A percentile compares a stretch with the other conserved stretches of the same genome.
phyloP scores from a whole-genome alignment of 2,888 invertebrate species.

The Limnephilus marmoratus region DNA sequence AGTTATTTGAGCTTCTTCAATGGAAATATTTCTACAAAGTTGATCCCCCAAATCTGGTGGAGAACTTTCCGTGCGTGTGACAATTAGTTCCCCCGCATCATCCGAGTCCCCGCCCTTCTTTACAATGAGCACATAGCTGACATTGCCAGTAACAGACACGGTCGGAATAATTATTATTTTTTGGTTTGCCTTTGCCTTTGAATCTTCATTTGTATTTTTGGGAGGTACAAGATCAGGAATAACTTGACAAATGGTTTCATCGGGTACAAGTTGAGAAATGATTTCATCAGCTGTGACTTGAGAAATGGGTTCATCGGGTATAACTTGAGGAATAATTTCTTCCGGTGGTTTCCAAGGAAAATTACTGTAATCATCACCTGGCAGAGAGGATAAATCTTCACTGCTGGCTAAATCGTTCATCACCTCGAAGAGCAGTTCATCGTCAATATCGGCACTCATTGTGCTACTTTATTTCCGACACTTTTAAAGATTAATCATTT shows the following conservation, averaged over 20 bases:
- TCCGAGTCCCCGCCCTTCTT: neutral
- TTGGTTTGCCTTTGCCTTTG: neutral
- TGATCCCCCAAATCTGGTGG: neutral
- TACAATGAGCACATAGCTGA: constrained; percentile 2
- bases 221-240: neutral
- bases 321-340: neutral
- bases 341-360: neutral
- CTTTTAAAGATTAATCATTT: neutral
- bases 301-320: too few species aligned
- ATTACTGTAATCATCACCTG: neutral
- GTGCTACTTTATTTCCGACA: neutral
- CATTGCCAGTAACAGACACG: neutral
- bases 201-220: neutral
- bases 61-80: neutral
- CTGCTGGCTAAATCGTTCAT: neutral
- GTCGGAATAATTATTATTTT: neutral
- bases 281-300: too few species aligned
- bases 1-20: neutral
- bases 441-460: neutral
- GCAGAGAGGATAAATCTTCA: neutral
- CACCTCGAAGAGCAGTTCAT: neutral
- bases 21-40: neutral
- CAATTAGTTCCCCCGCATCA: neutral
- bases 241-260: neutral
- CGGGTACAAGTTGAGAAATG: neutral